A percentile compares a stretch with the other conserved stretches of the same genome.
phyloP scores from a whole-genome alignment of 2,113 vertebrate species.

The Hucho hucho region DNA sequence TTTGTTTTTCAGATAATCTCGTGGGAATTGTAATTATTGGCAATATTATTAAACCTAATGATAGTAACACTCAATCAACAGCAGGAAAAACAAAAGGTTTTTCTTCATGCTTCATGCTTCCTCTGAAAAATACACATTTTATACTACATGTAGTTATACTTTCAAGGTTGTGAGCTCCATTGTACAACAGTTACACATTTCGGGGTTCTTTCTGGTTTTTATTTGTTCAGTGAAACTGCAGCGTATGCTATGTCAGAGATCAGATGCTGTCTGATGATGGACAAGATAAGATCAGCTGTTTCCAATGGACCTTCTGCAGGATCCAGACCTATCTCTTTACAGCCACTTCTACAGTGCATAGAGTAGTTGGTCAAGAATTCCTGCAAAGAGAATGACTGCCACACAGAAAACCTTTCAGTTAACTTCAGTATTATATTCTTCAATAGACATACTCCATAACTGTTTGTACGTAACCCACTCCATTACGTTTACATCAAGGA shows the following conservation, averaged over 20 bases:
- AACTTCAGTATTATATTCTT: too few species aligned
- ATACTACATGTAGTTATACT: too few species aligned
- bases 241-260: neutral
- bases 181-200: neutral
- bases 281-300: neutral
- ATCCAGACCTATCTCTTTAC: neutral
- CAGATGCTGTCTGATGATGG: too few species aligned
- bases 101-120: neutral
- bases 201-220: neutral
- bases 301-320: neutral
- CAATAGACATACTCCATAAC: too few species aligned
- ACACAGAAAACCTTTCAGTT: too few species aligned
- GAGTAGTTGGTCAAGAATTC: too few species aligned
- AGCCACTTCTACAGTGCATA: neutral
- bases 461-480: too few species aligned
- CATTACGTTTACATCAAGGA: too few species aligned
- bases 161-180: neutral
- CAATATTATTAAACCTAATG: constrained; percentile 29
- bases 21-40: constrained; percentile 58
- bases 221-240: constrained; percentile 35
- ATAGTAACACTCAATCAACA: constrained; percentile 33
- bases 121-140: neutral
- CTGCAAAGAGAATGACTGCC: too few species aligned
- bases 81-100: constrained; percentile 55
- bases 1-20: constrained; percentile 42